A percentile compares a stretch with the other conserved stretches of the same genome.
These are phyloP conservation scores for Salvelinus fontinalis DNA, from an alignment of 2,113 vertebrate genomes.

Conservation along the genomic window DNA sequence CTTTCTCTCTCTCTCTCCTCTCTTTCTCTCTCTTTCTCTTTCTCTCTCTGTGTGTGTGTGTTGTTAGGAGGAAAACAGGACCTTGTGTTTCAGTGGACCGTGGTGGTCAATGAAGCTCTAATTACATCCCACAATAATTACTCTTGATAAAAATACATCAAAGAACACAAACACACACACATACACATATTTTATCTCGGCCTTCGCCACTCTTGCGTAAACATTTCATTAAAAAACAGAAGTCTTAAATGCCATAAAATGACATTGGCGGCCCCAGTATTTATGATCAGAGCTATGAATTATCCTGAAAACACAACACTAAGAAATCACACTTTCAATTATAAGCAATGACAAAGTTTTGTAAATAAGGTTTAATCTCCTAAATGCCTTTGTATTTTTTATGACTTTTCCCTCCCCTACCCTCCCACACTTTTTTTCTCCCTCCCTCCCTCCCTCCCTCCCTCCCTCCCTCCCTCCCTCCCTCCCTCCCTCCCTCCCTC, in stretches of 20 bases:
- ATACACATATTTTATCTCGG: background rate
- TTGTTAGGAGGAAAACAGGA: background rate
- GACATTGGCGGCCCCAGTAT: conserved; percentile 30
- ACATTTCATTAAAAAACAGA: conserved; percentile 61
- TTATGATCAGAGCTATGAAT: conserved; percentile 47
- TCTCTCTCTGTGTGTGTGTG: background rate
- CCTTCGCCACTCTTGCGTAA: conserved; percentile 15
- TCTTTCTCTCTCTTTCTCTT: no score
- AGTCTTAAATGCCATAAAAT: conserved; percentile 49
- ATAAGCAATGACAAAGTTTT: conserved; percentile 60
- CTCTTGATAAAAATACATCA: conserved; percentile 26
- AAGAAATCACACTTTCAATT: conserved; percentile 64
- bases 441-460: background rate
- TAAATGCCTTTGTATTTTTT: conserved; percentile 31
- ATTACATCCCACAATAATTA: conserved; percentile 40
- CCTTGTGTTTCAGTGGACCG: conserved; percentile 16
- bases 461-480: conserved; percentile 1
- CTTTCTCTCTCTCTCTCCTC: no score
- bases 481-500: conserved; percentile 49
- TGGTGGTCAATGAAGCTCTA: conserved; percentile 12
- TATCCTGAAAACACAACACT: conserved; percentile 51
- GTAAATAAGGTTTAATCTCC: conserved; percentile 59
- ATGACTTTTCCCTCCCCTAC: background rate
- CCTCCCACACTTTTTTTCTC: background rate
- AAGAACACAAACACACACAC: conserved; percentile 7